A percentile compares a stretch with the other conserved stretches of the same genome.
Conservation (phyloP, 2,113 vertebrate genomes). For the Lipophrys pholis region DNA sequence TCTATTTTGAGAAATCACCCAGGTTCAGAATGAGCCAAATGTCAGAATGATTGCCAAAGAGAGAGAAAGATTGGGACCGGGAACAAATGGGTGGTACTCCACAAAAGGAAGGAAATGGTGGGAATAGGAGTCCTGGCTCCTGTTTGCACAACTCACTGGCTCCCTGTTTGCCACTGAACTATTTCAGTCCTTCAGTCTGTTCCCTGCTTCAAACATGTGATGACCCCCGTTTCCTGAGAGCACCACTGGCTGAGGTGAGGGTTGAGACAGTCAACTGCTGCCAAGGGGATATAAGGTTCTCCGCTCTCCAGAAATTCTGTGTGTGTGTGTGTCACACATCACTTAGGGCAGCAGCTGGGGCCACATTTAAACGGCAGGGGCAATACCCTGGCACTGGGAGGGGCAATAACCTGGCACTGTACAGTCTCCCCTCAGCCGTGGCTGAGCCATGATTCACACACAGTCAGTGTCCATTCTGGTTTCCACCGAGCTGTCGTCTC, state of each 20-base stretch:
- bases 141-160: constrained; percentile 34
- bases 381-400: constrained; percentile 52
- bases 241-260: constrained; percentile 39
- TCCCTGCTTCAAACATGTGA: constrained; percentile 48
- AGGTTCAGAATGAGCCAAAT: constrained; percentile 2
- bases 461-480: constrained; percentile 38
- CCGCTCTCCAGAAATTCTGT: constrained; percentile 7
- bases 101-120: constrained; percentile 62
- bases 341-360: constrained; percentile 61
- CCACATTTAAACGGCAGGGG: constrained; percentile 49
- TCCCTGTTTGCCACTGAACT: constrained; percentile 57
- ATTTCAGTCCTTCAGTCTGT: constrained; percentile 54
- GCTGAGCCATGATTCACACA: constrained; percentile 43
- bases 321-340: constrained; percentile 19
- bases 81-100: constrained; percentile 36
- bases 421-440: constrained; percentile 20
- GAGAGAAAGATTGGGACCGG: background rate
- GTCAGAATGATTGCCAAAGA: background rate
- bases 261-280: constrained; percentile 29
- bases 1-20: constrained; percentile 17
- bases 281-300: constrained; percentile 17
- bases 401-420: constrained; percentile 52
- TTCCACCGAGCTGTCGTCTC: no score
- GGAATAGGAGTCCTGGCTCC: constrained; percentile 48
- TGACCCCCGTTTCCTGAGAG: constrained; percentile 57